Conservation (phyloP, 2,797 vertebrate species). For the Oreortyx pictus region DNA sequence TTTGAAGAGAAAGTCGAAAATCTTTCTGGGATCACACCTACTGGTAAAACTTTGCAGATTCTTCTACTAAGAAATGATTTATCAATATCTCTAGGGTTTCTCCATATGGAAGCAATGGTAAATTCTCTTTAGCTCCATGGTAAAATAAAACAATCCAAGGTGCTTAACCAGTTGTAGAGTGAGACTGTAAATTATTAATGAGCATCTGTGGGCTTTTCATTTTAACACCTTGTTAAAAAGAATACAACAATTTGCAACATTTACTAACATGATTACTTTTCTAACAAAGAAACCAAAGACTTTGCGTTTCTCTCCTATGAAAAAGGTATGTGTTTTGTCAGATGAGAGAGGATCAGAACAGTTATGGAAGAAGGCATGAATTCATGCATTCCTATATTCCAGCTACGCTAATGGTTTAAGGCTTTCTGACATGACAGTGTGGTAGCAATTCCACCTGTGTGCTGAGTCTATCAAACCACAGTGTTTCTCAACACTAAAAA, state of each 20-base stretch:
- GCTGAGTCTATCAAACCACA: not conserved
- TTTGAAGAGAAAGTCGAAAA: not conserved
- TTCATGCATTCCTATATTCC: not conserved
- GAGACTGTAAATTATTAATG: not conserved
- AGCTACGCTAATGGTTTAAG: not conserved
- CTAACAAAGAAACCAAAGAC: not conserved
- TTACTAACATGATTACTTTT: not conserved
- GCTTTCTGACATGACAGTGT: not conserved
- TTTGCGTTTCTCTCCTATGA: not conserved
- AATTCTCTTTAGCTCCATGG: not conserved
- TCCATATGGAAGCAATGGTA: not conserved
- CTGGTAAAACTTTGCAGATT: not conserved
- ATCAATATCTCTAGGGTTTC: not conserved
- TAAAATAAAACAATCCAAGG: not conserved
- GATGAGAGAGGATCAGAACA: not conserved
- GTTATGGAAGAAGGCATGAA: not conserved
- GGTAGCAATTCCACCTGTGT: not conserved
- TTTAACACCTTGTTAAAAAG: not conserved
- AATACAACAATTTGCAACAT: not conserved
- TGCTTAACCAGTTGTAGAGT: not conserved
- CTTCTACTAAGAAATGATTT: not conserved
- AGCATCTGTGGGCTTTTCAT: not conserved
- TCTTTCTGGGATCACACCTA: not conserved
- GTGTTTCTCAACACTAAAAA: not conserved
- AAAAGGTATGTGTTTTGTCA: not conserved